phyloP scores from a whole-genome alignment of 2,113 vertebrate genomes.

The Nannospalax galili region DNA sequence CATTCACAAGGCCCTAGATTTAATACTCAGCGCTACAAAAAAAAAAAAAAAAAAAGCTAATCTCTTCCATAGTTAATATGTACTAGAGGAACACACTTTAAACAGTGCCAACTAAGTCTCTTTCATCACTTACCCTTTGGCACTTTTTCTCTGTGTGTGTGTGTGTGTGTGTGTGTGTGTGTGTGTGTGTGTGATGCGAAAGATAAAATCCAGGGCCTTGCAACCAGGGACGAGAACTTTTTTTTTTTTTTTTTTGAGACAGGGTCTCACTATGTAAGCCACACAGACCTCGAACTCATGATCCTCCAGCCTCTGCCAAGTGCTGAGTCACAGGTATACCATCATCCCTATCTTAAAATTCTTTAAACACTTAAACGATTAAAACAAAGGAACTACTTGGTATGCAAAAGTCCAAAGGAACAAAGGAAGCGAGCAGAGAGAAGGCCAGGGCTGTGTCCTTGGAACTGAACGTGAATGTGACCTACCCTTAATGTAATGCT shows the following conservation, averaged over 20 bases:
- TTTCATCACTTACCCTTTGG: not conserved
- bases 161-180: too few relatives aligned
- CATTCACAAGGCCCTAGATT: not conserved
- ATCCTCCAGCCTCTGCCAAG: not conserved
- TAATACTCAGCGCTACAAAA: not conserved
- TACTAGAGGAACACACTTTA: conserved; percentile 11
- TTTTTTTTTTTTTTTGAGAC: not conserved
- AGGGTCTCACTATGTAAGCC: not conserved
- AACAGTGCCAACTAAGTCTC: not conserved
- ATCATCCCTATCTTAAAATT: not conserved
- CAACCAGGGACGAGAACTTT: not conserved
- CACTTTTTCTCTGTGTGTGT: not conserved
- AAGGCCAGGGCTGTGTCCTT: not conserved
- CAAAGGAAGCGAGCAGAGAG: not conserved
- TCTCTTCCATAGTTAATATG: conserved; percentile 4
- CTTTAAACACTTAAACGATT: not conserved
- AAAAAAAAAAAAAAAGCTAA: too few relatives aligned
- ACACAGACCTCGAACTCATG: not conserved
- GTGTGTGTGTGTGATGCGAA: not conserved
- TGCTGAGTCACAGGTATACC: not conserved
- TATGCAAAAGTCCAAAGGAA: not conserved
- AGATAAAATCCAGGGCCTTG: not conserved
- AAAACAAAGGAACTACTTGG: conserved; percentile 23
- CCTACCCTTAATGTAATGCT: not conserved
- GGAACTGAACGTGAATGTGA: too few relatives aligned